Conservation (phyloP, 2,113 vertebrate species). For the Larimichthys polyactis region DNA sequence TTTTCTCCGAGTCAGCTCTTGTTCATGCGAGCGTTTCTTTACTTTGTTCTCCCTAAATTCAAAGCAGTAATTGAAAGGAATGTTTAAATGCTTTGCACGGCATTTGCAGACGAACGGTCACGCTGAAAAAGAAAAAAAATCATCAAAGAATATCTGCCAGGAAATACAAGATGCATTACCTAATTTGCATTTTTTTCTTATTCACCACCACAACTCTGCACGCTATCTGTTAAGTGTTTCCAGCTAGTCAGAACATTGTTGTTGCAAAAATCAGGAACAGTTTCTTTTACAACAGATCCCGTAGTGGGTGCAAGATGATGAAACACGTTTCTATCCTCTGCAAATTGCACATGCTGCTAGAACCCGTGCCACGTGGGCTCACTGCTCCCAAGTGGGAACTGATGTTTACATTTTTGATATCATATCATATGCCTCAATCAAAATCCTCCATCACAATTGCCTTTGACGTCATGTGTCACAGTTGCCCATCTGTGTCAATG, state of each 20-base stretch:
- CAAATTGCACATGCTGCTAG: neutral
- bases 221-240: neutral
- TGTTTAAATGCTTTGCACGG: neutral
- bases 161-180: neutral
- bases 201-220: neutral
- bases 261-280: too few species aligned
- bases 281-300: neutral
- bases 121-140: neutral
- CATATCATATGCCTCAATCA: neutral
- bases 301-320: neutral
- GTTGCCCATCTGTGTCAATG: constrained; percentile 16
- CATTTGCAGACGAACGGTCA: neutral
- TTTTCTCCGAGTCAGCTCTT: neutral
- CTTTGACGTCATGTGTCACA: neutral
- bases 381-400: neutral
- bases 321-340: neutral
- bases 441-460: neutral
- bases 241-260: too few species aligned
- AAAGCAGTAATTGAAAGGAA: neutral
- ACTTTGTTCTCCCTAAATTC: neutral
- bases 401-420: neutral
- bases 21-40: neutral
- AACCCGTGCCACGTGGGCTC: neutral
- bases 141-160: neutral
- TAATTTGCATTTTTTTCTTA: neutral